Conservation (phyloP, 2,797 vertebrate genomes). For the Ctenopoma multispine region DNA sequence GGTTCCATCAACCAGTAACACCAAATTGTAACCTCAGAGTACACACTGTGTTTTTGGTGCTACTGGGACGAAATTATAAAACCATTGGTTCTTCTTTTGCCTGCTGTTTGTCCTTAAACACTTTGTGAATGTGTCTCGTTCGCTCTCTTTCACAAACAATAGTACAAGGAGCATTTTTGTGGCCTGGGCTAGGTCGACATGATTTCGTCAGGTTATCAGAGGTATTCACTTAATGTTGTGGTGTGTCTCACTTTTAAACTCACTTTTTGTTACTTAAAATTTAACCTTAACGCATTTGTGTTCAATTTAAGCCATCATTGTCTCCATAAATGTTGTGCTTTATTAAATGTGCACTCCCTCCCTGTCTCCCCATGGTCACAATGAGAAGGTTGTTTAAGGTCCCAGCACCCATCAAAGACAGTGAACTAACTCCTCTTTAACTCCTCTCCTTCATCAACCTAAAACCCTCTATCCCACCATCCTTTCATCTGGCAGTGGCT, state of each 20-base stretch:
- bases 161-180: slow-evolving; percentile 4
- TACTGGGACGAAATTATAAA: slow-evolving; percentile 15
- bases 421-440: slow-evolving; percentile 66
- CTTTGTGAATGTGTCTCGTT: slow-evolving; percentile 8
- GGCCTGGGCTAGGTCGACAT: slow-evolving; percentile 15
- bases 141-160: slow-evolving; percentile 3
- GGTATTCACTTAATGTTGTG: slow-evolving; percentile 21
- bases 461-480: slow-evolving; percentile 69
- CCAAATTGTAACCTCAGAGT: slow-evolving; percentile 24
- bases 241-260: slow-evolving; percentile 1
- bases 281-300: neutral
- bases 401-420: slow-evolving; percentile 67
- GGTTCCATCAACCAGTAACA: slow-evolving; percentile 49
- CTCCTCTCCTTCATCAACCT: slow-evolving; percentile 67
- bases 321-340: slow-evolving; percentile 3
- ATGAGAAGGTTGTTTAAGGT: slow-evolving; percentile 62
- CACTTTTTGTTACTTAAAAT: slow-evolving; percentile 1
- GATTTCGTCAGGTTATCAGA: slow-evolving; percentile 28
- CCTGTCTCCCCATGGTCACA: slow-evolving; percentile 36
- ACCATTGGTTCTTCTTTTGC: neutral
- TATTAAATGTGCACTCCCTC: neutral
- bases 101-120: slow-evolving; percentile 6
- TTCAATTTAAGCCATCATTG: neutral
- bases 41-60: slow-evolving; percentile 34
- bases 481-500: slow-evolving; percentile 75